Base-by-base conservation (phyloP, 1,140 invertebrate genomes). In the Drosophila repletoides region DNA sequence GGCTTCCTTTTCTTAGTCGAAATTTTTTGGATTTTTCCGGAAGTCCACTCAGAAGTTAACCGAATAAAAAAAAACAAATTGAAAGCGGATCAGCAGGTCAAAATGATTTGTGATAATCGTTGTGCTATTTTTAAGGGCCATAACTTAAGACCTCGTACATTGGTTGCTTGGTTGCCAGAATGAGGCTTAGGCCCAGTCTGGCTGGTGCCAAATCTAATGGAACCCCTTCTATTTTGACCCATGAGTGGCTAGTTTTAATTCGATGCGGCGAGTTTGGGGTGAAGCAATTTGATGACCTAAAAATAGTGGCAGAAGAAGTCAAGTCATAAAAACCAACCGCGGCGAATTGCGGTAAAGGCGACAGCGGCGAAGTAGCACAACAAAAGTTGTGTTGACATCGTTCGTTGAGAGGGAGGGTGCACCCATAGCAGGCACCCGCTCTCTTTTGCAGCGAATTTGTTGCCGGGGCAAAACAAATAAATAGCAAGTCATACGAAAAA, bases 371-470 rank as follows among this genome's bases (percentile, higher is more conserved):
- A 73, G 70, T 77, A 72, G 79, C 79, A 83, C 79, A 84, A 84
- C 79, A 86, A 68, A 79, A 84, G 56, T 84, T 77, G 74, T 84
- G 80, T 84, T 84, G 79, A 84, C 79, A 84, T 80, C 80, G 63
- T n/a, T n/a, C n/a, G n/a, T n/a, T n/a, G n/a, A n/a, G n/a, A n/a
- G n/a, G n/a, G n/a, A n/a, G n/a, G n/a, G n/a, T n/a, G n/a, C n/a
- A n/a, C n/a, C n/a, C n/a, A n/a, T n/a, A n/a, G n/a, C n/a, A n/a
- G n/a, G n/a, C n/a, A n/a, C n/a, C n/a, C n/a, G n/a, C n/a, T n/a
- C 61, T 29, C 24, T n/a, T 65, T 76, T 76, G 60, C 76, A 68
- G 76, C 75, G 65, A 74, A 80, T 80, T 79, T 34, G 55, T 21
- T 36, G 5, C 24, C 24, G 36, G 36, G 29, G 48, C 40, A 60